phyloP scores from a whole-genome alignment of 2,113 vertebrate species.

The Sterrhoptilus dennistouni region DNA sequence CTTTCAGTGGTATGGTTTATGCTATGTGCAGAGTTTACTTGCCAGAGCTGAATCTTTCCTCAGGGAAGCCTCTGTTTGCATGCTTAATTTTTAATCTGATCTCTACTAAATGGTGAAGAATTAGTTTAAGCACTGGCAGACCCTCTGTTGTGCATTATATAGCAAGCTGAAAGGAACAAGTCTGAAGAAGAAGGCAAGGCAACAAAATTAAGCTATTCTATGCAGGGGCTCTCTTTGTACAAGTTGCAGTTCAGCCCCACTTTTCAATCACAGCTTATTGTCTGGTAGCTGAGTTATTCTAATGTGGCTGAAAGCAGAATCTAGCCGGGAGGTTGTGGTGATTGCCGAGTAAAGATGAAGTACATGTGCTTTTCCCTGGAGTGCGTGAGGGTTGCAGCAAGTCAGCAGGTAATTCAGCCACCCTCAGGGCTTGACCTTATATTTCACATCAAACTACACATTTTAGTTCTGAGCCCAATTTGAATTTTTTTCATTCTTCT shows the following conservation, averaged over 20 bases:
- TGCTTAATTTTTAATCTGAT: slow-evolving; percentile 35
- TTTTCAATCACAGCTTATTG: background rate
- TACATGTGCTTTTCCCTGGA: background rate
- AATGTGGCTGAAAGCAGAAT: background rate
- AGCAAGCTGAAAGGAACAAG: background rate
- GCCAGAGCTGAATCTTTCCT: background rate
- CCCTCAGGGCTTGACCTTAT: background rate
- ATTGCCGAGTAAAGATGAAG: background rate
- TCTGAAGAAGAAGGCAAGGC: background rate
- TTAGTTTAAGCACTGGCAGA: background rate
- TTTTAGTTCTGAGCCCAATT: background rate
- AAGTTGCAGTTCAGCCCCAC: background rate
- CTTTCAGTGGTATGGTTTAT: too few species aligned
- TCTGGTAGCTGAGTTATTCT: background rate
- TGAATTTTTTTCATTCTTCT: background rate
- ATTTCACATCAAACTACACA: background rate
- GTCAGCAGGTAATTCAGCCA: background rate
- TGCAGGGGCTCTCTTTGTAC: background rate
- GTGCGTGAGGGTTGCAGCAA: background rate
- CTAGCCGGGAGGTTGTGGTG: background rate
- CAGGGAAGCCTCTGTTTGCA: background rate
- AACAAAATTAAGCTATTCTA: background rate
- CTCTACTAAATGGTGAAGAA: slow-evolving; percentile 5
- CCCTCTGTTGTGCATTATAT: background rate
- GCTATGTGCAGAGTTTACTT: background rate